Conservation (phyloP, 2,888 invertebrate genomes). For the Anagyrus pseudococci region DNA sequence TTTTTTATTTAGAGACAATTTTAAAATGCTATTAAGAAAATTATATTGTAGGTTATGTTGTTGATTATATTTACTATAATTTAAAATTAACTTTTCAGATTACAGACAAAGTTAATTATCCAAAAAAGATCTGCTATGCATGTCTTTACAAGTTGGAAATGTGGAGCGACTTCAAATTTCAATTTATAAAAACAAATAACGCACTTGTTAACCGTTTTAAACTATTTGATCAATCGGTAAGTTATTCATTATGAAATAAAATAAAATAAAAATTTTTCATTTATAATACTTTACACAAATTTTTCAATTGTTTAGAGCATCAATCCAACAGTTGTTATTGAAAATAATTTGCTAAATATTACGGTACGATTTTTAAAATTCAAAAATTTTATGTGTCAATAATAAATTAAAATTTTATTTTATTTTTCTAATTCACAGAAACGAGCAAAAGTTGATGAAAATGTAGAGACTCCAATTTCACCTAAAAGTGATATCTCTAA, state of each 20-base stretch:
- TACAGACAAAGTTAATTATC: conserved; percentile 48
- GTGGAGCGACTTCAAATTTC: conserved; percentile 56
- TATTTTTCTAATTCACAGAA: conserved; percentile 23
- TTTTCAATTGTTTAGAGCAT: too few relatives aligned
- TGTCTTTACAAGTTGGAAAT: conserved; percentile 57
- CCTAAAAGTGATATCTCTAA: not conserved
- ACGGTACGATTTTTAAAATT: too few relatives aligned
- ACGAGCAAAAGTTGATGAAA: conserved; percentile 34
- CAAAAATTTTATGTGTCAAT: too few relatives aligned
- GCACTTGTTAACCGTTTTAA: conserved; percentile 1
- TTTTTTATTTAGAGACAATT: too few relatives aligned
- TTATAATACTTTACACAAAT: too few relatives aligned
- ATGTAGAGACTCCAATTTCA: conserved; percentile 20
- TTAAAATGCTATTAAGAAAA: too few relatives aligned
- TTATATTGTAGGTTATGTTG: too few relatives aligned
- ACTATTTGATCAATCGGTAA: conserved; percentile 25
- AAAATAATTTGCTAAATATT: too few relatives aligned
- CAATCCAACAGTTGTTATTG: too few relatives aligned
- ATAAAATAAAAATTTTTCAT: conserved; percentile 1
- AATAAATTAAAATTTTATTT: conserved; percentile 3
- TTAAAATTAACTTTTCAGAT: conserved; percentile 45
- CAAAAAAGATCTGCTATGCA: conserved; percentile 53
- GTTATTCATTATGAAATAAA: conserved; percentile 4
- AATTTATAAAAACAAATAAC: conserved; percentile 50
- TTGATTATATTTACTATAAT: not conserved